These are phyloP conservation scores for Megamerina dolium DNA, from an alignment of 2,888 invertebrate genomes.

Conservation along the genomic window DNA sequence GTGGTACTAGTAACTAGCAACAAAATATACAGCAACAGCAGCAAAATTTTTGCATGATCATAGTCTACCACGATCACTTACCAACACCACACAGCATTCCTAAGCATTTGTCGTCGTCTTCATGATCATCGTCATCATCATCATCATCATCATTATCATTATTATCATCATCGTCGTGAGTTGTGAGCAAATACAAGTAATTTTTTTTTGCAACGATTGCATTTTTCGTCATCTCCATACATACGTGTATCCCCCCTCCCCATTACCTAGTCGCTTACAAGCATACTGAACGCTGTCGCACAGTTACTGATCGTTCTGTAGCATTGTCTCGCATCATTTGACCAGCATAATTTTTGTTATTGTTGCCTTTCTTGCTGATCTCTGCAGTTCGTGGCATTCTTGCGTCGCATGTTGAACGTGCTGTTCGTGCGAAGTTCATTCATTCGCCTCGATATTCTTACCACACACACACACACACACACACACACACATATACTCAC, in stretches of 20 bases:
- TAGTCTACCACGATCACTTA: constrained; percentile 19
- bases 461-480: no score
- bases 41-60: constrained; percentile 21
- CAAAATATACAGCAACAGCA: no score
- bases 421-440: constrained; percentile 45
- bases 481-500: no score
- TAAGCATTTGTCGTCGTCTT: constrained; percentile 6
- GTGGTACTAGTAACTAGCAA: neutral
- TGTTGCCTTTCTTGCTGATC: constrained; percentile 12
- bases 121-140: constrained; percentile 15
- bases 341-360: constrained; percentile 14
- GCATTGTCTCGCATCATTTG: constrained; percentile 1
- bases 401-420: constrained; percentile 33
- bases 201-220: constrained; percentile 8
- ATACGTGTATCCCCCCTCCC: no score
- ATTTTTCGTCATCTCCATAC: no score
- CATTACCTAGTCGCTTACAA: no score
- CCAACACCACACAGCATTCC: constrained; percentile 11
- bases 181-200: constrained; percentile 7
- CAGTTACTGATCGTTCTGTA: no score
- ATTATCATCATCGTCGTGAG: neutral
- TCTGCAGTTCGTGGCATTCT: constrained; percentile 24
- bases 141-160: constrained; percentile 7
- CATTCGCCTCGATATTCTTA: no score
- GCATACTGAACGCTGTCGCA: neutral